A percentile compares a stretch with the other conserved stretches of the same genome.
These are phyloP conservation scores for Eustalomyia histrio DNA, from an alignment of 2,888 invertebrate species.

Conservation along the genomic window DNA sequence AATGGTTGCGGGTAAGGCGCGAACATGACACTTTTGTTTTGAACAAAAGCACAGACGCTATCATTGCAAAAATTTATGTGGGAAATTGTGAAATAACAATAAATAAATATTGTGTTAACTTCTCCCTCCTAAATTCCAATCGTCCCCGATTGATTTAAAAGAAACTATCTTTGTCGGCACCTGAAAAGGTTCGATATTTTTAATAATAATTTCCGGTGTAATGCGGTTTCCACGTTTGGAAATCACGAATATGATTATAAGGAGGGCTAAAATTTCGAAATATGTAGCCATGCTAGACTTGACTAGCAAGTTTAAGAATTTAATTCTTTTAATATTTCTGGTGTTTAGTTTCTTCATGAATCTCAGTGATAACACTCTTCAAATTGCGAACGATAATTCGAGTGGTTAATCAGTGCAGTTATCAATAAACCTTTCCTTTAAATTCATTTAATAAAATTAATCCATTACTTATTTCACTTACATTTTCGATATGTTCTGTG, in stretches of 20 bases:
- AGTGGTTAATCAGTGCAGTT: constrained; percentile 4
- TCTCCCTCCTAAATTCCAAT: background rate
- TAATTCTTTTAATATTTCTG: constrained; percentile 24
- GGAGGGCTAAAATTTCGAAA: background rate
- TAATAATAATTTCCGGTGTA: background rate
- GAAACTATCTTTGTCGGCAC: background rate
- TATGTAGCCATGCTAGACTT: constrained; percentile 15
- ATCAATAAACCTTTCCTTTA: constrained; percentile 28
- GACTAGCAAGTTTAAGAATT: background rate
- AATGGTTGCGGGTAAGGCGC: too few species aligned
- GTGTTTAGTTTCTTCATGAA: constrained; percentile 36
- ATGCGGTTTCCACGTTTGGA: background rate
- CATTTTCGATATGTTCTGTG: background rate
- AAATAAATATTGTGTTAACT: constrained; percentile 7
- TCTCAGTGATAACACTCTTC: constrained; percentile 28
- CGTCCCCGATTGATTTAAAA: too few species aligned
- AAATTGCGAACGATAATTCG: constrained; percentile 15
- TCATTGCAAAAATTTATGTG: too few species aligned
- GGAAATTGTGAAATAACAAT: too few species aligned
- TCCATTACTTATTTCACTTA: too few species aligned
- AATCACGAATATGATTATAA: background rate
- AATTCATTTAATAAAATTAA: constrained; percentile 17
- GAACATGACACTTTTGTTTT: too few species aligned
- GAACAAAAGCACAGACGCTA: too few species aligned
- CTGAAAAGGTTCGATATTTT: background rate